Conservation (phyloP, 2,797 vertebrate genomes). For the Columba guinea region DNA sequence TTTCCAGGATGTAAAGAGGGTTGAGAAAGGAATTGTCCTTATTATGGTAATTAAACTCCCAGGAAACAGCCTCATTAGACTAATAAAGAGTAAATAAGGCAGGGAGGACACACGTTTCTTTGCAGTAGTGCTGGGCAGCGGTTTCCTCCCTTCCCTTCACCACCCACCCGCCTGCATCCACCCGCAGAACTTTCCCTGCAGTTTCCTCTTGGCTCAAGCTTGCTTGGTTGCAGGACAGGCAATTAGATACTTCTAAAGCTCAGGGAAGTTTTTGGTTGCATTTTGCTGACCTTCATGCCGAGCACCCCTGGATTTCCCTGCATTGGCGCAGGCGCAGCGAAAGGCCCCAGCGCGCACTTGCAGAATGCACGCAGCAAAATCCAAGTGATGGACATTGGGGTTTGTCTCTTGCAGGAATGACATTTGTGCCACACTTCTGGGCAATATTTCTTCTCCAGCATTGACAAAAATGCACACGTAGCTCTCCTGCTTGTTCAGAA, state of each 20-base stretch:
- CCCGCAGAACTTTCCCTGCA: background rate
- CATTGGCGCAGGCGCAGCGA: background rate
- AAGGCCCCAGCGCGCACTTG: background rate
- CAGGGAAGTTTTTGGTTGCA: background rate
- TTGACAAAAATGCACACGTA: constrained; percentile 41
- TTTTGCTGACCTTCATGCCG: background rate
- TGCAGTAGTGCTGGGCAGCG: background rate
- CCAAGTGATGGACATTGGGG: accelerated
- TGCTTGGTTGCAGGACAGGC: background rate
- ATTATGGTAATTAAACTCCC: constrained; percentile 67
- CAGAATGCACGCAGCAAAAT: background rate
- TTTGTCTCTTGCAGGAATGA: background rate
- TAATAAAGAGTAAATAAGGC: constrained; percentile 69
- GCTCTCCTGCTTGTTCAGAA: constrained; percentile 59
- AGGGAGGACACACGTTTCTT: constrained; percentile 1
- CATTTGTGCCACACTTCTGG: background rate
- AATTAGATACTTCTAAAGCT: background rate
- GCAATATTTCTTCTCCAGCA: background rate
- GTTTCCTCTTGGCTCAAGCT: background rate
- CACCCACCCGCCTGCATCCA: background rate
- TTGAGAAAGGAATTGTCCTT: constrained; percentile 52
- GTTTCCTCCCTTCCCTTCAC: background rate
- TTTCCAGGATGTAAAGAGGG: constrained; percentile 32
- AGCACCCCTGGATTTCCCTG: background rate
- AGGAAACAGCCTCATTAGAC: constrained; percentile 72